phyloP scores from a whole-genome alignment of 2,797 vertebrate genomes.

The Sciurus carolinensis region DNA sequence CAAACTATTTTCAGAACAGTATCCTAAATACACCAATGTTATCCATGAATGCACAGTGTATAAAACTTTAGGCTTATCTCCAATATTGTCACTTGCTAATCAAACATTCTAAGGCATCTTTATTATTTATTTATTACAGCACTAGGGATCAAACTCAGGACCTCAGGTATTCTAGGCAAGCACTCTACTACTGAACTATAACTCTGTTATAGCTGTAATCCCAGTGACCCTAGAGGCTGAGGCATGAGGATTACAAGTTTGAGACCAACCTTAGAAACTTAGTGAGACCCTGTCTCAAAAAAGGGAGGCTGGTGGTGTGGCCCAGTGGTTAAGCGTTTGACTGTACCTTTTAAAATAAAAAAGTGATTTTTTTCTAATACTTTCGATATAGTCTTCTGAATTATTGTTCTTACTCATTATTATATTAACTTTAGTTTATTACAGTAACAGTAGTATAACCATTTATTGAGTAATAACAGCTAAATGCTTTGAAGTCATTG shows the following conservation, averaged over 20 bases:
- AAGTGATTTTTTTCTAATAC: not conserved
- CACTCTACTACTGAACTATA: not conserved
- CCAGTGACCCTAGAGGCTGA: not conserved
- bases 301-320: not conserved
- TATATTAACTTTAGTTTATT: conserved; percentile 12
- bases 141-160: not conserved
- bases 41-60: not conserved
- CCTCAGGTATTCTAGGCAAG: not conserved
- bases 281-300: not conserved
- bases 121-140: not conserved
- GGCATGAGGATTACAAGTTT: not conserved
- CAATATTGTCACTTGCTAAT: conserved; percentile 25
- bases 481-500: not conserved
- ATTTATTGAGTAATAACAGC: not conserved
- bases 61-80: conserved; percentile 41
- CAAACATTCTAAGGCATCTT: conserved; percentile 39
- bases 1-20: not conserved
- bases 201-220: not conserved
- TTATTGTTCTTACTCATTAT: conserved; percentile 9
- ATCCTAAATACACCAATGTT: not conserved
- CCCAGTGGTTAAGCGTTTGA: not conserved
- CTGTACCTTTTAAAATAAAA: not conserved
- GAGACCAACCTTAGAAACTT: not conserved
- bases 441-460: conserved; percentile 5
- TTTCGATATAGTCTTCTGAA: not conserved